Conservation (phyloP, 2,797 vertebrate genomes). For the Furcifer pardalis region DNA sequence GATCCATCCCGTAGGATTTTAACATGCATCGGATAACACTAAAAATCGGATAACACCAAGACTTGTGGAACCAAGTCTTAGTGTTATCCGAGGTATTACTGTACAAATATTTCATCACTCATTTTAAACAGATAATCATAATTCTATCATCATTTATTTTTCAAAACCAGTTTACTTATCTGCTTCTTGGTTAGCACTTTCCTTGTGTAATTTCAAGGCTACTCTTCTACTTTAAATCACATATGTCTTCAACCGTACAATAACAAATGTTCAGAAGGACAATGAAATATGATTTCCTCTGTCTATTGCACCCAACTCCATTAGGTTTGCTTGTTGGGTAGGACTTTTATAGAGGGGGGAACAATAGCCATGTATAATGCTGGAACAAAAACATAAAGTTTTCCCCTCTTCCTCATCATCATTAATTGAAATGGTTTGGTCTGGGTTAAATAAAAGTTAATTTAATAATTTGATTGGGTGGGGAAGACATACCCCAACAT, state of each 20-base stretch:
- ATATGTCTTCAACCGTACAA: neutral
- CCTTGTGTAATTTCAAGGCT: constrained; percentile 3
- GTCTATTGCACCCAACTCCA: neutral
- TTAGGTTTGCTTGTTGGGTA: neutral
- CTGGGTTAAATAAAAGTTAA: neutral
- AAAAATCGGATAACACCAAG: too few relatives aligned
- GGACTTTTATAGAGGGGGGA: neutral
- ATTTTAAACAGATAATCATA: constrained; percentile 19
- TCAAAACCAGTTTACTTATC: constrained; percentile 10
- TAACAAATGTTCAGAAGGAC: neutral
- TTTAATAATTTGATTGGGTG: neutral
- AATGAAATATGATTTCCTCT: neutral
- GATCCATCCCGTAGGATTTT: too few relatives aligned
- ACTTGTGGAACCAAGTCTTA: too few relatives aligned
- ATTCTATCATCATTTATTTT: neutral
- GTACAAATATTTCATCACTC: constrained; percentile 37
- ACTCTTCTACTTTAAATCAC: neutral
- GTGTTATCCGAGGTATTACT: too few relatives aligned
- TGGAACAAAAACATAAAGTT: neutral
- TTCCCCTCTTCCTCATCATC: neutral
- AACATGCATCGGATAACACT: too few relatives aligned
- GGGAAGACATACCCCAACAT: neutral
- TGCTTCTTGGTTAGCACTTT: constrained; percentile 22
- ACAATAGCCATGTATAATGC: neutral
- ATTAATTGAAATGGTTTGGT: neutral